phyloP scores from a whole-genome alignment of 2,888 invertebrate genomes.

The Aethes cnicana region DNA sequence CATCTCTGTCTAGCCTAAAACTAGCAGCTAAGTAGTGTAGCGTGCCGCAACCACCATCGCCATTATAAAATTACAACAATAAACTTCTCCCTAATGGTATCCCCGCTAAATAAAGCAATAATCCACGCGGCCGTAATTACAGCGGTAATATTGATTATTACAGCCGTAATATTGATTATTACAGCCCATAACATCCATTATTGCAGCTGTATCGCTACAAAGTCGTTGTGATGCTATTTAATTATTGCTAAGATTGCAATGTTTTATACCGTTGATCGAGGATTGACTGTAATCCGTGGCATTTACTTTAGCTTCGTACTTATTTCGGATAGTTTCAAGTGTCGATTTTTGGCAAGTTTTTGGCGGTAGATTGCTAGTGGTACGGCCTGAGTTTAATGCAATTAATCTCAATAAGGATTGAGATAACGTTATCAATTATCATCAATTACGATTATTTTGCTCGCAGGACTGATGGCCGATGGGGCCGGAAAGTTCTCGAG shows the following conservation, averaged over 20 bases:
- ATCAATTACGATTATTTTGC: too few species aligned
- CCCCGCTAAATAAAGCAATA: slow-evolving; percentile 54
- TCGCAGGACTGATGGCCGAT: too few species aligned
- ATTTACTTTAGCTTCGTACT: too few species aligned
- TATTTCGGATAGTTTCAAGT: too few species aligned
- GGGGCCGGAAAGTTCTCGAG: too few species aligned
- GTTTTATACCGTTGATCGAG: slow-evolving; percentile 1
- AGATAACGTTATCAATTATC: too few species aligned
- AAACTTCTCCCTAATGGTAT: slow-evolving; percentile 47
- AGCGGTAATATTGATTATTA: slow-evolving; percentile 52
- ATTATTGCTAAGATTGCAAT: slow-evolving; percentile 7
- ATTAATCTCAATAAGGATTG: too few species aligned
- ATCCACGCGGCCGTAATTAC: slow-evolving; percentile 42
- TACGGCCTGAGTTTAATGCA: too few species aligned
- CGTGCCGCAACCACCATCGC: slow-evolving; percentile 28
- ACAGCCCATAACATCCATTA: slow-evolving; percentile 40
- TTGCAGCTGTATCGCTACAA: slow-evolving; percentile 39
- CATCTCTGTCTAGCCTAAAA: too few species aligned
- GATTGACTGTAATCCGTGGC: background rate
- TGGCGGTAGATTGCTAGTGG: too few species aligned
- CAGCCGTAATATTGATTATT: slow-evolving; percentile 45
- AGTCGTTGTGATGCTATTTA: slow-evolving; percentile 45
- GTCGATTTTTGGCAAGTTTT: too few species aligned
- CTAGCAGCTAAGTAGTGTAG: too few species aligned
- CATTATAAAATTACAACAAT: slow-evolving; percentile 52